These are phyloP conservation scores for Pipistrellus nathusii DNA, from an alignment of 2,797 vertebrate species.

Conservation along the genomic window DNA sequence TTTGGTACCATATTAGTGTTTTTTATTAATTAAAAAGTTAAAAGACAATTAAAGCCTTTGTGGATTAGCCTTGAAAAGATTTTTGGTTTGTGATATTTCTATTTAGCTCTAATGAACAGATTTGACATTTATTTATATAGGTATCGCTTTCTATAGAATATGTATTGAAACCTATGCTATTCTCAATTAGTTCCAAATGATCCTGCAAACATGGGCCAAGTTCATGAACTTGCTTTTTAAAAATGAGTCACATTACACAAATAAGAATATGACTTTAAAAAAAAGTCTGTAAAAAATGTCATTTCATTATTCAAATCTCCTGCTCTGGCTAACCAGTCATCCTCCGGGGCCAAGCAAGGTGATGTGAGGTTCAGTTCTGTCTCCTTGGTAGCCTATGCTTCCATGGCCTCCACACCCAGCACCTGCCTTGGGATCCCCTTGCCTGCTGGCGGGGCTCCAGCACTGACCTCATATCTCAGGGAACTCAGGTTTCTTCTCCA, in stretches of 20 bases:
- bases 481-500: too few species aligned
- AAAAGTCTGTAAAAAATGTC: slow-evolving; percentile 16
- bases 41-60: slow-evolving; percentile 41
- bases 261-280: slow-evolving; percentile 6
- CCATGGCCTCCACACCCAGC: too few species aligned
- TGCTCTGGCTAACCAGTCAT: background rate
- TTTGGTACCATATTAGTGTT: background rate
- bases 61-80: background rate
- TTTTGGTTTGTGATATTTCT: slow-evolving; percentile 58
- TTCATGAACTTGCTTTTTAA: background rate
- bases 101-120: background rate
- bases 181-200: slow-evolving; percentile 14
- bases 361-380: too few species aligned
- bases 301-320: slow-evolving; percentile 37
- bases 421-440: too few species aligned
- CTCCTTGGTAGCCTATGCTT: too few species aligned
- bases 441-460: too few species aligned
- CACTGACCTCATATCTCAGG: too few species aligned
- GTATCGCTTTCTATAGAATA: slow-evolving; percentile 6
- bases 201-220: background rate
- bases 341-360: too few species aligned
- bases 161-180: slow-evolving; percentile 39
- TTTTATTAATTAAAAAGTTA: slow-evolving; percentile 31
- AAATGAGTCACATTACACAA: background rate
- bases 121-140: slow-evolving; percentile 58